Conservation (phyloP, 2,888 invertebrate genomes). For the Stenoptilia bipunctidactyla region DNA sequence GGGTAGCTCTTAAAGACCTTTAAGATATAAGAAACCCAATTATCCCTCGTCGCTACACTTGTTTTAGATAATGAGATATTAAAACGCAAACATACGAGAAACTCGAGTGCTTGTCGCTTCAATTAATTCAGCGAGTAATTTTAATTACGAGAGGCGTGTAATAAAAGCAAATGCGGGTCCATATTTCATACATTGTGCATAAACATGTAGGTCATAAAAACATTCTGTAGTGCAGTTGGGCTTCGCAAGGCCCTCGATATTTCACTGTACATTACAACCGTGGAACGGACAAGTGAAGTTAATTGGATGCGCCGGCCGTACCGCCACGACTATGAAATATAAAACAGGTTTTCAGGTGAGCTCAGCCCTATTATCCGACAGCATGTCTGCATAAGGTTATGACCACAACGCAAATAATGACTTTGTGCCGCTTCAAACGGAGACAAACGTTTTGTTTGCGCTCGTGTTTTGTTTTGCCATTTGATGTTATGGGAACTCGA, state of each 20-base stretch:
- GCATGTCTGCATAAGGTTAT: conserved; percentile 11
- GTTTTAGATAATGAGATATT: conserved; percentile 4
- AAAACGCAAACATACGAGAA: conserved; percentile 8
- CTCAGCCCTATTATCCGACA: conserved; percentile 27
- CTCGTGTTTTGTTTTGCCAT: too few species aligned
- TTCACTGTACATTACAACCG: conserved; percentile 52
- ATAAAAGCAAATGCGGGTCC: conserved; percentile 15
- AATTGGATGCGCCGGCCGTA: conserved; percentile 55
- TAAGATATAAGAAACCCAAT: too few species aligned
- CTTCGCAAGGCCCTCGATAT: conserved; percentile 53
- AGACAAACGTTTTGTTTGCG: too few species aligned
- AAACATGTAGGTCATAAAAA: conserved; percentile 35
- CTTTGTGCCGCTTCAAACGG: neutral
- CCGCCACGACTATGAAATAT: conserved; percentile 48
- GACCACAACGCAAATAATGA: neutral
- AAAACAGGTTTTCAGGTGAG: conserved; percentile 34
- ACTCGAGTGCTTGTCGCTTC: conserved; percentile 7
- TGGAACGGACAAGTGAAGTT: conserved; percentile 50
- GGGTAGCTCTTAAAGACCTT: too few species aligned
- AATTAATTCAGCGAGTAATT: conserved; percentile 17
- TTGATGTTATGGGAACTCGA: too few species aligned
- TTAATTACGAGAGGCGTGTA: conserved; percentile 20
- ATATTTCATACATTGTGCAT: conserved; percentile 17
- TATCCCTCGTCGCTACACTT: too few species aligned
- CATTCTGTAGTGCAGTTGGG: conserved; percentile 23